Evolutionary conservation across 2,797 vertebrate species (phyloP).

Genomic region (Coregonus ussuriensis): DNA sequence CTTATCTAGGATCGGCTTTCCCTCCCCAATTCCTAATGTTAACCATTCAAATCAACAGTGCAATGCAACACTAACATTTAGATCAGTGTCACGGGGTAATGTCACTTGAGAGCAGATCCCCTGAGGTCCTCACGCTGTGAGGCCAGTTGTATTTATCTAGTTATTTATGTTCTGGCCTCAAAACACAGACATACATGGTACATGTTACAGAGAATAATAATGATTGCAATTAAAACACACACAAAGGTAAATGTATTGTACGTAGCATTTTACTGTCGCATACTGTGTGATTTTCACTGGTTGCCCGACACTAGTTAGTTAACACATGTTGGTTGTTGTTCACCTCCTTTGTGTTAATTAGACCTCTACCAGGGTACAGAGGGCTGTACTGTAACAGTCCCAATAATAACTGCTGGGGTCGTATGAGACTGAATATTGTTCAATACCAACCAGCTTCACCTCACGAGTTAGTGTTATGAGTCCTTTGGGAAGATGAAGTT

Average conservation of each 20-base stretch:
- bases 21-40: too few species aligned
- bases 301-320: too few species aligned
- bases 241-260: conserved; percentile 16
- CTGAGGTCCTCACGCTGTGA: conserved; percentile 49
- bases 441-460: not conserved
- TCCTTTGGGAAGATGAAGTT: not conserved
- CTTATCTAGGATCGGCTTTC: too few species aligned
- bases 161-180: conserved; percentile 76
- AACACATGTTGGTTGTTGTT: not conserved
- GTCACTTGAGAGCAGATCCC: not conserved
- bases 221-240: conserved; percentile 11
- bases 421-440: not conserved
- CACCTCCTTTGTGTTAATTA: not conserved
- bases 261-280: too few species aligned
- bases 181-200: conserved; percentile 29
- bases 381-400: not conserved
- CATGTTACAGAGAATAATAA: not conserved
- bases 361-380: not conserved
- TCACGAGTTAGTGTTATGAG: too few species aligned
- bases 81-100: too few species aligned
- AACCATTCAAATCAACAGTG: too few species aligned
- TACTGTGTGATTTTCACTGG: too few species aligned
- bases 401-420: not conserved
- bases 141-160: conserved; percentile 75
- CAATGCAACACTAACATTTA: too few species aligned